These are phyloP conservation scores for Ophioderma brevispina DNA, from an alignment of 35 echinoderm and acorn worm genomes.

Conservation along the genomic window DNA sequence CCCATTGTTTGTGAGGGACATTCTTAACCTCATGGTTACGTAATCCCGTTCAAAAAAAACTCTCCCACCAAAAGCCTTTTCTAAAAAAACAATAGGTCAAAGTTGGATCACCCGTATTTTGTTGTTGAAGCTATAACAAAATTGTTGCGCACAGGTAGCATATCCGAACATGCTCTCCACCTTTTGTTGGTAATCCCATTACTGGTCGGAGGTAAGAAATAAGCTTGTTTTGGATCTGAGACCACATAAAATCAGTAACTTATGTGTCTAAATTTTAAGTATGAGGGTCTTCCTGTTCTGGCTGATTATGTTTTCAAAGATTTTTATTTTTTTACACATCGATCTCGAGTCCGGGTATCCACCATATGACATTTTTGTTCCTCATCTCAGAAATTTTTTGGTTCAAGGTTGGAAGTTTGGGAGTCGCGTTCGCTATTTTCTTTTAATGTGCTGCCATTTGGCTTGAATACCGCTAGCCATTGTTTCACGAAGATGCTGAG, in stretches of 20 bases:
- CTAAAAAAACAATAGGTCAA: constrained; percentile 23
- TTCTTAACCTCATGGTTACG: constrained; percentile 14
- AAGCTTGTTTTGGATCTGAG: constrained; percentile 13
- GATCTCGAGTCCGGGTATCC: not conserved
- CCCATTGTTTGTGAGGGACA: not conserved
- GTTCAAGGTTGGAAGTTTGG: constrained; percentile 23
- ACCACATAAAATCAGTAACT: too few relatives aligned
- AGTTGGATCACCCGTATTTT: too few relatives aligned
- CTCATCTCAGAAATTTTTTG: constrained; percentile 6
- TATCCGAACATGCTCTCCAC: constrained; percentile 31
- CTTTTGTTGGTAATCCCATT: constrained; percentile 15
- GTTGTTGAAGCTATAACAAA: constrained; percentile 19
- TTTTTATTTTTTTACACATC: not conserved
- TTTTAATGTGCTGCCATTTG: constrained; percentile 31
- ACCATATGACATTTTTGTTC: not conserved
- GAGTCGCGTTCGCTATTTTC: constrained; percentile 11
- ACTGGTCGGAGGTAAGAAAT: constrained; percentile 30
- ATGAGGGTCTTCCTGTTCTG: not conserved
- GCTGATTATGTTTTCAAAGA: not conserved
- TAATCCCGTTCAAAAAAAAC: not conserved
- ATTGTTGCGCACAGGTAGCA: constrained; percentile 2
- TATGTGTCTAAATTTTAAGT: too few relatives aligned
- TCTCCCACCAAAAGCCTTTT: constrained; percentile 6
- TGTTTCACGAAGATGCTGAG: constrained; percentile 55
- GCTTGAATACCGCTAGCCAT: constrained; percentile 36